These are phyloP conservation scores for Diprion similis DNA, from an alignment of 1,140 invertebrate genomes.

Conservation along the genomic window DNA sequence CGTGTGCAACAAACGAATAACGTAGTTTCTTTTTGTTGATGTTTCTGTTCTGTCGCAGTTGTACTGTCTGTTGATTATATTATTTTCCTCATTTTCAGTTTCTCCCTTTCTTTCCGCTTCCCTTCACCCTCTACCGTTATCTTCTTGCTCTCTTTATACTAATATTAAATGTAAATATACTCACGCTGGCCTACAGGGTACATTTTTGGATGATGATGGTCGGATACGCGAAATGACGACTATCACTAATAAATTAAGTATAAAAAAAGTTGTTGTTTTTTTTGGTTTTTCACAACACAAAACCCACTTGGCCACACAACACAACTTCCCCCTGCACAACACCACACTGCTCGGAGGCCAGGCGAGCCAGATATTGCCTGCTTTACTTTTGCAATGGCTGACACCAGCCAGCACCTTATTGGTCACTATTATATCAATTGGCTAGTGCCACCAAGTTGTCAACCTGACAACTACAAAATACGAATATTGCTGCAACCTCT, in stretches of 20 bases:
- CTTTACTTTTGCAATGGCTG: background rate
- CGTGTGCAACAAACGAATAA: background rate
- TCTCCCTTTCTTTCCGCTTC: constrained; percentile 17
- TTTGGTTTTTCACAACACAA: constrained; percentile 44
- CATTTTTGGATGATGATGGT: constrained; percentile 47
- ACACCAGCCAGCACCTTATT: background rate
- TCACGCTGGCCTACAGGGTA: constrained; percentile 64
- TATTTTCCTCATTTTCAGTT: constrained; percentile 19
- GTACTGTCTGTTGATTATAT: too few species aligned
- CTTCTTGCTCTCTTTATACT: too few species aligned
- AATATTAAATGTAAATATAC: constrained; percentile 35
- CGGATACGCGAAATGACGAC: constrained; percentile 44
- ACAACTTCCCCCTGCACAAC: constrained; percentile 47
- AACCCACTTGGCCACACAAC: constrained; percentile 54
- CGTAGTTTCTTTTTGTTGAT: background rate
- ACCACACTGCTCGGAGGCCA: constrained; percentile 37
- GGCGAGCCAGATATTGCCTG: background rate
- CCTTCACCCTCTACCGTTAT: background rate
- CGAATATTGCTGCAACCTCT: too few species aligned
- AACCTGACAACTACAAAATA: too few species aligned
- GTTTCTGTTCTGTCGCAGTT: background rate
- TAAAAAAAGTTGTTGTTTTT: constrained; percentile 36
- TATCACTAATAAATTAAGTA: constrained; percentile 53
- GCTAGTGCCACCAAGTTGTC: too few species aligned
- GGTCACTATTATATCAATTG: background rate